Percentiles rank a stretch among this genome's conserved stretches.
phyloP scores from a whole-genome alignment of 2,888 invertebrate genomes.

The Drosophila subquinaria region DNA sequence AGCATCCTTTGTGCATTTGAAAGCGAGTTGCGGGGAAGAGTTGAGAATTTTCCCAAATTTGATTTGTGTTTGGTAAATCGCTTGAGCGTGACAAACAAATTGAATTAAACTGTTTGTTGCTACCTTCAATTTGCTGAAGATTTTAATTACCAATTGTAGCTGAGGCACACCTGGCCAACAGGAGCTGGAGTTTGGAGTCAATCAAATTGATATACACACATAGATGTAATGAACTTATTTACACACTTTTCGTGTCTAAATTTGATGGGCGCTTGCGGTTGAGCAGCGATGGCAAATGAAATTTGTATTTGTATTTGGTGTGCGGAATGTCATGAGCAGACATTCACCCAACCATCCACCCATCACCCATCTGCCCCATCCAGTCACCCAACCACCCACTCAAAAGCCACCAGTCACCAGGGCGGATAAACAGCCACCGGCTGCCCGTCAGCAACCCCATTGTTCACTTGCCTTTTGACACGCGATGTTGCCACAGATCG shows the following conservation, averaged over 20 bases:
- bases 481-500: conserved; percentile 59
- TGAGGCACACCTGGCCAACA: conserved; percentile 10
- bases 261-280: conserved; percentile 59
- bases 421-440: conserved; percentile 26
- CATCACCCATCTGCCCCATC: conserved; percentile 16
- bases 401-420: conserved; percentile 31
- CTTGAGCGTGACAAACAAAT: conserved; percentile 60
- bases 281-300: conserved; percentile 82
- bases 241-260: conserved; percentile 76
- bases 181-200: conserved; percentile 42
- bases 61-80: conserved; percentile 61
- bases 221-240: conserved; percentile 69
- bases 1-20: conserved; percentile 40
- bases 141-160: conserved; percentile 71
- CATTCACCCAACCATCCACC: conserved; percentile 51
- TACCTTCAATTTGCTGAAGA: conserved; percentile 42
- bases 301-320: conserved; percentile 84
- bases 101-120: conserved; percentile 62
- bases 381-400: conserved; percentile 15
- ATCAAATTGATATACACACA: conserved; percentile 61
- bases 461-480: conserved; percentile 59
- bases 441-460: conserved; percentile 40
- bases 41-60: conserved; percentile 36
- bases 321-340: conserved; percentile 86
- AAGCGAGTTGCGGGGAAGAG: conserved; percentile 26